Conservation (phyloP, 2,888 invertebrate genomes). For the Nemoura dubitans region DNA sequence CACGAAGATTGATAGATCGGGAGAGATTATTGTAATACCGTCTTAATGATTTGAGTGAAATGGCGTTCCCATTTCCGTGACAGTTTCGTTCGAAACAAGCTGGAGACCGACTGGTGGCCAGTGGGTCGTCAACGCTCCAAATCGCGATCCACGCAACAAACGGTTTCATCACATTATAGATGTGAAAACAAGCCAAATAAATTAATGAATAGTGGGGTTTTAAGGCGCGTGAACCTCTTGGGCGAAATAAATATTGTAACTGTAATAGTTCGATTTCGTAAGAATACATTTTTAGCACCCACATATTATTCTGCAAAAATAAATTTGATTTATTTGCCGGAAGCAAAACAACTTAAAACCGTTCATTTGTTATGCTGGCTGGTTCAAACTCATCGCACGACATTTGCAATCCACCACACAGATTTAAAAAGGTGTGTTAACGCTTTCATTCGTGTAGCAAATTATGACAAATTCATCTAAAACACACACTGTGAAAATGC, state of each 20-base stretch:
- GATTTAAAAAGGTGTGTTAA: background rate
- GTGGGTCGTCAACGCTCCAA: background rate
- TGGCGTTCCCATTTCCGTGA: background rate
- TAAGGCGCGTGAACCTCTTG: background rate
- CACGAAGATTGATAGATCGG: conserved; percentile 16
- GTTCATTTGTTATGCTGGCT: background rate
- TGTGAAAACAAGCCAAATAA: background rate
- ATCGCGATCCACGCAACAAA: background rate
- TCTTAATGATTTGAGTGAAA: background rate
- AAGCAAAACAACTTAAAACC: background rate
- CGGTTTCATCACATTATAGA: background rate
- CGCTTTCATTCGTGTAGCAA: background rate
- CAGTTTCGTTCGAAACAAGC: background rate
- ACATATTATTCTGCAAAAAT: background rate
- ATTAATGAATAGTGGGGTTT: no score
- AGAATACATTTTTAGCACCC: background rate
- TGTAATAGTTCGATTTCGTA: background rate
- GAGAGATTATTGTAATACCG: background rate
- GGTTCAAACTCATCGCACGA: background rate
- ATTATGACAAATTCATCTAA: background rate
- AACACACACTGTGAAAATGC: background rate
- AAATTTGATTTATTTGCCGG: background rate
- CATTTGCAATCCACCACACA: background rate
- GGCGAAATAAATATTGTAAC: background rate
- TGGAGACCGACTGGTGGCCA: background rate